These are phyloP conservation scores for Malurus elegans DNA, from an alignment of 2,113 vertebrate genomes.

Conservation along the genomic window DNA sequence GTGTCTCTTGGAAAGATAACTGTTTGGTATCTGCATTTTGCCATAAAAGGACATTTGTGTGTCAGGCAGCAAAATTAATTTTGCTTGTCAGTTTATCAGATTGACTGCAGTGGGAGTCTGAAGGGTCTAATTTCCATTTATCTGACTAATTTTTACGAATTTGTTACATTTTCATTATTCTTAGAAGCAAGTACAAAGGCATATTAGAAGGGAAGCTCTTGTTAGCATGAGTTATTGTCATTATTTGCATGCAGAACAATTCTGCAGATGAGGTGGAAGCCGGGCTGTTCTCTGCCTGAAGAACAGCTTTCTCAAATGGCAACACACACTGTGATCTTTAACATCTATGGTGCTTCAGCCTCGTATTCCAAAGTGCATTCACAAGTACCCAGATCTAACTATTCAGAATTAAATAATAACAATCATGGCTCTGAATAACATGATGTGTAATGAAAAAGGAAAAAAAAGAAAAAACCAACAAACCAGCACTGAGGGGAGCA, in stretches of 20 bases:
- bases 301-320: not conserved
- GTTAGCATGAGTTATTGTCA: not conserved
- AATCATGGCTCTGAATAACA: not conserved
- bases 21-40: not conserved
- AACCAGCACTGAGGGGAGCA: not conserved
- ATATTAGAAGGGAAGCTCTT: not conserved
- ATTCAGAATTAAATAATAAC: not conserved
- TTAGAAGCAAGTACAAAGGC: not conserved
- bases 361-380: not conserved
- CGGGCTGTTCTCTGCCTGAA: not conserved
- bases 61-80: not conserved
- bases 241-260: not conserved
- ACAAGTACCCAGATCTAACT: not conserved
- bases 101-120: not conserved
- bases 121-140: not conserved
- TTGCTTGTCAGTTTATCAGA: not conserved
- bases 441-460: not conserved
- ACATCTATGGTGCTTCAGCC: not conserved
- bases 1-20: not conserved
- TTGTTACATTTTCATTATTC: not conserved
- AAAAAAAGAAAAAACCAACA: not conserved
- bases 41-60: not conserved
- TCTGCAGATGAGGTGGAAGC: not conserved
- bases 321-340: not conserved
- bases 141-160: not conserved